phyloP scores from a whole-genome alignment of 2,113 vertebrate genomes.

The Sialia sialis region DNA sequence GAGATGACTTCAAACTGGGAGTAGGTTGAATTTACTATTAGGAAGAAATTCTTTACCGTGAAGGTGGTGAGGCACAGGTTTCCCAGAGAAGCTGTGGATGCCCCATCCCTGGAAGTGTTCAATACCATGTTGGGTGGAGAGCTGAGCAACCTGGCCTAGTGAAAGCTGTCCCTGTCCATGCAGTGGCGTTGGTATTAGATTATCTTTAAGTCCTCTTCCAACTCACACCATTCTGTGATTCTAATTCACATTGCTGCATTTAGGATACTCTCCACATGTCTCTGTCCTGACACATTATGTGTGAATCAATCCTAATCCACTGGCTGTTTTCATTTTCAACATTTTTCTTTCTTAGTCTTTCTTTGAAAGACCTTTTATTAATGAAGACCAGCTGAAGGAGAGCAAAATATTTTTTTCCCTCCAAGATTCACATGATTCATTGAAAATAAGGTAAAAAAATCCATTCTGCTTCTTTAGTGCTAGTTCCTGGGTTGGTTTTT shows the following conservation, averaged over 20 bases:
- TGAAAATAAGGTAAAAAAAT: not conserved
- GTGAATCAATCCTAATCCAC: not conserved
- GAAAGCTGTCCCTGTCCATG: not conserved
- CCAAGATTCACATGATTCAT: not conserved
- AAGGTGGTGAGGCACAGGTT: not conserved
- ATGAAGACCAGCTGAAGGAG: not conserved
- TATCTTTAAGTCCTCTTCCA: not conserved
- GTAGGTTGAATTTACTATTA: too few relatives aligned
- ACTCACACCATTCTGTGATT: not conserved
- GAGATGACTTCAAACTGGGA: not conserved
- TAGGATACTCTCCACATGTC: not conserved
- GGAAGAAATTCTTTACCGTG: not conserved
- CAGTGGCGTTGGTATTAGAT: not conserved
- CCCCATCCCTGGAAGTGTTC: not conserved
- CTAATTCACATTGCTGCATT: not conserved
- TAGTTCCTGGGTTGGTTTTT: not conserved
- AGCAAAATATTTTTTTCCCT: not conserved
- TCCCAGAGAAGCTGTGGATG: not conserved
- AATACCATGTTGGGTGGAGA: rapidly evolving
- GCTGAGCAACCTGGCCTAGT: not conserved
- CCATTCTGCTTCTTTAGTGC: not conserved
- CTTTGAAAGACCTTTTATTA: not conserved
- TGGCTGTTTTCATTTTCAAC: not conserved
- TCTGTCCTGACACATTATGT: too few relatives aligned
- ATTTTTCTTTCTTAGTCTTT: not conserved